Percentiles rank a stretch among this genome's conserved stretches.
Evolutionary conservation across 2,888 invertebrate genomes (phyloP).

Genomic region (Steinernema carpocapsae): DNA sequence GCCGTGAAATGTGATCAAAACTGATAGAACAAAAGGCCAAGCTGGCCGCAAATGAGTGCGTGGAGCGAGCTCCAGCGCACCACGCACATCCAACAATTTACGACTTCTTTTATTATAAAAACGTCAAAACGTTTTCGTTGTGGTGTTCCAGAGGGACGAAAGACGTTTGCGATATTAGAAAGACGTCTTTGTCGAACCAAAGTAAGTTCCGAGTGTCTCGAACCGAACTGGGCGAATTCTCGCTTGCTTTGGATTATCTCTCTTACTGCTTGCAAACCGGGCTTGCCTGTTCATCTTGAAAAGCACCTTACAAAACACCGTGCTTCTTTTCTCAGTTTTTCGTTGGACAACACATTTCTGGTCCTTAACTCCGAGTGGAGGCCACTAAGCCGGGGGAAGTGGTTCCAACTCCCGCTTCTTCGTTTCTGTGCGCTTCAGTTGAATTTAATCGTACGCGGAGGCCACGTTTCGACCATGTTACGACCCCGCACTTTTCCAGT

Average conservation of each 20-base stretch:
- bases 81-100: background rate
- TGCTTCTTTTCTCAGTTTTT: too few relatives aligned
- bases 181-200: too few relatives aligned
- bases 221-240: too few relatives aligned
- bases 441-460: background rate
- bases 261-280: too few relatives aligned
- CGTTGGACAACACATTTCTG: background rate
- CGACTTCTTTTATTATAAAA: slow-evolving; percentile 1
- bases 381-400: too few relatives aligned
- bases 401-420: background rate
- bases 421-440: background rate
- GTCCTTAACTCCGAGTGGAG: background rate
- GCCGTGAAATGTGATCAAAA: background rate
- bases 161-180: too few relatives aligned
- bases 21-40: background rate
- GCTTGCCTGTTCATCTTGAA: too few relatives aligned
- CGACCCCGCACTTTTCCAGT: slow-evolving; percentile 24
- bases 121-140: background rate
- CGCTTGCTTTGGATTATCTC: too few relatives aligned
- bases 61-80: background rate
- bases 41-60: too few relatives aligned
- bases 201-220: too few relatives aligned
- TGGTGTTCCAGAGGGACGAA: too few relatives aligned
- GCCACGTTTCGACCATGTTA: slow-evolving; percentile 1
- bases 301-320: too few relatives aligned